These are phyloP conservation scores for Drosophila kohkoa DNA, from an alignment of 1,140 invertebrate species.

Conservation along the genomic window DNA sequence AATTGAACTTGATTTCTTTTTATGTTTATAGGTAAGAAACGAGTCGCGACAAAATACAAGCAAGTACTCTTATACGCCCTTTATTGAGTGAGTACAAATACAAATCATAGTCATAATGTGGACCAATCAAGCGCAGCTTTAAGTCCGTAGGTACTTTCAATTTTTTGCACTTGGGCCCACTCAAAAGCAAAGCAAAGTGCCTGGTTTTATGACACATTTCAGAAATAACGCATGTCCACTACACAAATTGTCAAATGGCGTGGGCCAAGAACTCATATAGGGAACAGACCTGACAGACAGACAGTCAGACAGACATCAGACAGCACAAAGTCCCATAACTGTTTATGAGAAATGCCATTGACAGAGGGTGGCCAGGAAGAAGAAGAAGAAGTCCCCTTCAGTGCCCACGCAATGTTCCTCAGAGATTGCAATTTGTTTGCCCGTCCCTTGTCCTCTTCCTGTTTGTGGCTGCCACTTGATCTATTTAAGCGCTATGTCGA, in stretches of 20 bases:
- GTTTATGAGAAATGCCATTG: conserved; percentile 7
- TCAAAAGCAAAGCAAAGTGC: conserved; percentile 23
- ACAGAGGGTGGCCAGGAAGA: conserved; percentile 22
- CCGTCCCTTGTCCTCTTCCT: neutral
- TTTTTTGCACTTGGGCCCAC: conserved; percentile 31
- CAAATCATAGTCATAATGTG: conserved; percentile 20
- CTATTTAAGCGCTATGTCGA: conserved; percentile 68
- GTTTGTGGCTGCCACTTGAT: conserved; percentile 60
- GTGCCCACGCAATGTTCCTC: conserved; percentile 36
- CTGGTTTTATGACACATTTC: conserved; percentile 34
- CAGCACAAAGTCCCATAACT: conserved; percentile 34
- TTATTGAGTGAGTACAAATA: conserved; percentile 33
- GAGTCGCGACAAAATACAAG: conserved; percentile 8
- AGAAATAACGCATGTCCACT: conserved; percentile 30
- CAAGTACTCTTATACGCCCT: neutral
- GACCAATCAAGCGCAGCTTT: conserved; percentile 25
- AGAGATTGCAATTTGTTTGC: conserved; percentile 30
- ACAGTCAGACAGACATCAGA: conserved; percentile 1
- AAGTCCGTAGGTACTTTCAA: conserved; percentile 11
- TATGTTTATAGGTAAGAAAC: conserved; percentile 61
- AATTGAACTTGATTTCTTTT: neutral
- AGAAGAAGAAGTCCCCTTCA: conserved; percentile 11
- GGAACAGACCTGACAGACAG: conserved; percentile 4
- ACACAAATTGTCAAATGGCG: conserved; percentile 38
- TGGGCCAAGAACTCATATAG: conserved; percentile 28